phyloP scores from a whole-genome alignment of 2,797 vertebrate genomes.

The Xerus rutilus region DNA sequence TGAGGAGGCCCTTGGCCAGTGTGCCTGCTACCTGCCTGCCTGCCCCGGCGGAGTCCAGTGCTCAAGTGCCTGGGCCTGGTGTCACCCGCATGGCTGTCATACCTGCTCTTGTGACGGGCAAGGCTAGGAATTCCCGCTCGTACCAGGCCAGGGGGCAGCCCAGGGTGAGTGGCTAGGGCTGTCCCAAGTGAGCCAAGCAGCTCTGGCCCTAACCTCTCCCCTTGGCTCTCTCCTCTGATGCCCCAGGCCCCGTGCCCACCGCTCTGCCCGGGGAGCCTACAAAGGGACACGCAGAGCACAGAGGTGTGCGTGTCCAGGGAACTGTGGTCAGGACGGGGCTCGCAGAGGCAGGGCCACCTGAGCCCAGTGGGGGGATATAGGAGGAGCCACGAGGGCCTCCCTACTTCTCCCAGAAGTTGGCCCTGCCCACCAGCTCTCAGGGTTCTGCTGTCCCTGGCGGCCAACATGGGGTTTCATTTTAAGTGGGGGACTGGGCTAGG shows the following conservation, averaged over 20 bases:
- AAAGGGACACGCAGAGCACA: not conserved
- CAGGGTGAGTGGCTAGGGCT: accelerated
- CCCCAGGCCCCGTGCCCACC: not conserved
- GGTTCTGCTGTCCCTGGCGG: not conserved
- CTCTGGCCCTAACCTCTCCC: not conserved
- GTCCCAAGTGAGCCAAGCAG: not conserved
- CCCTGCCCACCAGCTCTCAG: not conserved
- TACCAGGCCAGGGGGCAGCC: not conserved
- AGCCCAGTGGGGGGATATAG: not conserved
- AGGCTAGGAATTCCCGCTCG: slow-evolving; percentile 72
- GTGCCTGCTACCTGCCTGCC: not conserved
- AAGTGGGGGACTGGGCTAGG: not conserved
- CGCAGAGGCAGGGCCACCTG: not conserved
- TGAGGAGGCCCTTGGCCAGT: not conserved
- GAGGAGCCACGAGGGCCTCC: not conserved
- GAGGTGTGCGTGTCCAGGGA: not conserved
- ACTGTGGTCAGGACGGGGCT: not conserved
- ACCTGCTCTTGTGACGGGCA: slow-evolving; percentile 71
- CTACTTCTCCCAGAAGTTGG: not conserved
- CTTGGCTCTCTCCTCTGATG: not conserved
- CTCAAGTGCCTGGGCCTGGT: slow-evolving; percentile 68
- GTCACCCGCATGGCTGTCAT: slow-evolving; percentile 77
- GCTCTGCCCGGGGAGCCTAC: not conserved
- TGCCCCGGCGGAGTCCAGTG: not conserved
- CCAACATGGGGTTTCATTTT: not conserved